Evolutionary conservation across 2,113 vertebrate genomes (phyloP).

Genomic region (Periophthalmus modestus): DNA sequence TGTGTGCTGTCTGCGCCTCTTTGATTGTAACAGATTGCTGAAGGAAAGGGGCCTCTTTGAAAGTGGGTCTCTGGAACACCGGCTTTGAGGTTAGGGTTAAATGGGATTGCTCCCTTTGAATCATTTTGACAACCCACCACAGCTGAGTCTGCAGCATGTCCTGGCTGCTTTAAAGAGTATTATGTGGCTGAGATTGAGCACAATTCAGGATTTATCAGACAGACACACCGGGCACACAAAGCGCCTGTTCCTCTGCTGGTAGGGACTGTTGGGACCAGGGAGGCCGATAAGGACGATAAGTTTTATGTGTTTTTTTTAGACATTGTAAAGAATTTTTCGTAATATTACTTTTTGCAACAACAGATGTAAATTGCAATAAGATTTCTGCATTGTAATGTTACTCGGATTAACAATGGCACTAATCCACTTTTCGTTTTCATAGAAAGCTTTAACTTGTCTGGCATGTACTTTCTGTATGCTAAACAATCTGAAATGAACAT

Average conservation of each 20-base stretch:
- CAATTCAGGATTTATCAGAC: constrained; percentile 59
- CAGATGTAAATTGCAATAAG: neutral
- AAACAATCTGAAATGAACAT: neutral
- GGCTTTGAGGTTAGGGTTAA: constrained; percentile 75
- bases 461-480: too few species aligned
- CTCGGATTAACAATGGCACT: too few species aligned
- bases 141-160: constrained; percentile 79
- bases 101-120: constrained; percentile 77
- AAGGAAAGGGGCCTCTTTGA: constrained; percentile 52
- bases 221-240: constrained; percentile 19
- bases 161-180: constrained; percentile 70
- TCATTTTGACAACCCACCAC: constrained; percentile 73
- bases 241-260: constrained; percentile 36
- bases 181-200: constrained; percentile 67
- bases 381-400: neutral
- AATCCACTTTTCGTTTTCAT: too few species aligned
- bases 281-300: constrained; percentile 40
- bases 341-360: neutral
- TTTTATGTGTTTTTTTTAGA: neutral
- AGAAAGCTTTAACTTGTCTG: too few species aligned
- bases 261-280: constrained; percentile 32
- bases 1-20: constrained; percentile 46
- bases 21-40: constrained; percentile 59
- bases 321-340: constrained; percentile 4
- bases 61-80: constrained; percentile 67